phyloP scores from a whole-genome alignment of 2,888 invertebrate species.

The Parthenolecanium corni region DNA sequence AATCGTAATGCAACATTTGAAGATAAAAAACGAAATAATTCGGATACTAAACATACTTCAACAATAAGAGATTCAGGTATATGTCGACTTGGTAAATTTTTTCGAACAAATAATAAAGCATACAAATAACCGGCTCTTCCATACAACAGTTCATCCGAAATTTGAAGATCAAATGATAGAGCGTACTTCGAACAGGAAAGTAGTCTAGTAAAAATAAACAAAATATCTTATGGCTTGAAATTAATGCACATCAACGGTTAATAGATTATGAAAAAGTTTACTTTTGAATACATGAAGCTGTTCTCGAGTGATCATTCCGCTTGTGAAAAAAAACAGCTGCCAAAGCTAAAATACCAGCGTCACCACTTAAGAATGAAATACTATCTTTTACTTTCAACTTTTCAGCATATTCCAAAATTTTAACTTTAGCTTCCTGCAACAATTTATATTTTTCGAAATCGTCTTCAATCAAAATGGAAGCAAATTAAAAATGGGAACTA shows the following conservation, averaged over 20 bases:
- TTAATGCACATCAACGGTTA: conserved; percentile 11
- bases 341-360: conserved; percentile 53
- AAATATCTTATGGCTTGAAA: conserved; percentile 21
- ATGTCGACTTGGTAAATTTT: conserved; percentile 1
- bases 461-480: background rate
- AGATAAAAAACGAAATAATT: background rate
- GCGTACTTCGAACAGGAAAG: conserved; percentile 12
- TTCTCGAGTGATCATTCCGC: conserved; percentile 45
- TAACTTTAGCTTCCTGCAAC: conserved; percentile 40
- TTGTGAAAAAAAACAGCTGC: conserved; percentile 49
- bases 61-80: background rate
- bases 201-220: conserved; percentile 22
- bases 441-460: background rate
- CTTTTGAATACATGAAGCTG: conserved; percentile 44
- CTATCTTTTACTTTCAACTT: conserved; percentile 40
- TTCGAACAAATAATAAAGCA: conserved; percentile 60
- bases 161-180: conserved; percentile 33
- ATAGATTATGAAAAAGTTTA: conserved; percentile 36
- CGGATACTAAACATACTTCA: background rate
- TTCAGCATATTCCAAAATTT: conserved; percentile 41
- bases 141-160: conserved; percentile 69
- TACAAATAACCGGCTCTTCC: conserved; percentile 74
- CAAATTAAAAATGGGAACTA: conserved; percentile 9
- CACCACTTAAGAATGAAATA: conserved; percentile 57
- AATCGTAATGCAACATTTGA: background rate